Evolutionary conservation across 1,140 invertebrate genomes (phyloP).

Genomic region (Bathynomus jamesi): DNA sequence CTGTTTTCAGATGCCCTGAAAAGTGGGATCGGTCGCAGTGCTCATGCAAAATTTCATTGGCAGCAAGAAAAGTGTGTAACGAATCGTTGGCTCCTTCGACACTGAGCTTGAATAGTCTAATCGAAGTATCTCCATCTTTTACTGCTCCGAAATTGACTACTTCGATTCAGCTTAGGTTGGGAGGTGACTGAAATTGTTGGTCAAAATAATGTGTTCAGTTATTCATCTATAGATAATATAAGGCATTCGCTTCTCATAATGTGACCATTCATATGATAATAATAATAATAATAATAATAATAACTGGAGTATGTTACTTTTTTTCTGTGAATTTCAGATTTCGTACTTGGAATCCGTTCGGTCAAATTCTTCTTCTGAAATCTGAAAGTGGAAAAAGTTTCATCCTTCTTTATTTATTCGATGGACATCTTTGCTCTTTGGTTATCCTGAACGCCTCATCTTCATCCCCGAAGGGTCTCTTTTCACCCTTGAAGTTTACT

Average conservation of each 20-base stretch:
- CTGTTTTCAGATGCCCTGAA: too few species aligned
- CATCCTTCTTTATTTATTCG: constrained; percentile 6
- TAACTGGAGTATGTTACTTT: too few species aligned
- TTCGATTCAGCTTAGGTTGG: not conserved
- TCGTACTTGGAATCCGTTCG: constrained; percentile 16
- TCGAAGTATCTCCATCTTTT: not conserved
- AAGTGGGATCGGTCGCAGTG: too few species aligned
- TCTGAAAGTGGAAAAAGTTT: constrained; percentile 17
- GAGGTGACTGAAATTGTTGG: not conserved
- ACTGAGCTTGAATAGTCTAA: not conserved
- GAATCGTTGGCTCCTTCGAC: not conserved
- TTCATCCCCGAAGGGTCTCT: not conserved
- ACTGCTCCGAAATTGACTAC: not conserved
- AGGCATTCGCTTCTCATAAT: too few species aligned
- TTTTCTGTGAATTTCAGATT: too few species aligned
- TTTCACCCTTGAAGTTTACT: too few species aligned
- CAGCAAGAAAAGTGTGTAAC: not conserved
- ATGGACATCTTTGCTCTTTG: constrained; percentile 14
- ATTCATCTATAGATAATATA: too few species aligned
- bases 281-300: too few species aligned
- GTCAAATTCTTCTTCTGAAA: constrained; percentile 9
- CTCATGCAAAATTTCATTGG: not conserved
- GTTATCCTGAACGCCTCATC: constrained; percentile 1
- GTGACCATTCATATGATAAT: too few species aligned
- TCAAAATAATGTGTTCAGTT: too few species aligned